A percentile compares a stretch with the other conserved stretches of the same genome.
Evolutionary conservation across 2,888 invertebrate species (phyloP).

Genomic region (Boloria euphrosyne): DNA sequence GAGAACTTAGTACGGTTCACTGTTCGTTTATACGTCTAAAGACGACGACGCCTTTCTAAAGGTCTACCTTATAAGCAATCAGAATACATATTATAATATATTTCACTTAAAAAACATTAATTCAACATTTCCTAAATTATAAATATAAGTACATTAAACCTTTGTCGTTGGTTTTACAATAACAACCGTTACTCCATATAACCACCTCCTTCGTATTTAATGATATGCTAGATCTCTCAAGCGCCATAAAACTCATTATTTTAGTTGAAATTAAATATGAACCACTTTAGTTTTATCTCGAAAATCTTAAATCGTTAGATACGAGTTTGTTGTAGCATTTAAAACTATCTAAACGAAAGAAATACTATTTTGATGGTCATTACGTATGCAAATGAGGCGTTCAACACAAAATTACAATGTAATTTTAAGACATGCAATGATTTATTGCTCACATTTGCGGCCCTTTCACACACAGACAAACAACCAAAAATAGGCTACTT

Average conservation of each 20-base stretch:
- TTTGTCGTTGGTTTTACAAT: too few species aligned
- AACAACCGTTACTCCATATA: neutral
- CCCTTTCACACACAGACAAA: slow-evolving; percentile 59
- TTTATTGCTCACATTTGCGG: slow-evolving; percentile 54
- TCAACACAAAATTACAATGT: slow-evolving; percentile 42
- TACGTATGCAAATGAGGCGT: slow-evolving; percentile 27
- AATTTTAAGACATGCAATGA: slow-evolving; percentile 50
- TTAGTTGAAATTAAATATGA: slow-evolving; percentile 12
- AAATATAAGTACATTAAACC: too few species aligned
- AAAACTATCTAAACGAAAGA: slow-evolving; percentile 22
- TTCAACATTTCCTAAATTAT: too few species aligned
- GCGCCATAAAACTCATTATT: slow-evolving; percentile 10
- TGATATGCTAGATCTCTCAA: neutral
- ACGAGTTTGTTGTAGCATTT: slow-evolving; percentile 7
- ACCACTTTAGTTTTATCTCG: slow-evolving; percentile 18
- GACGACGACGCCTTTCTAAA: too few species aligned
- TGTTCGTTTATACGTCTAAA: too few species aligned
- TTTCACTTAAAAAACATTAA: too few species aligned
- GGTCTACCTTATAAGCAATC: too few species aligned
- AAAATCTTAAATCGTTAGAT: slow-evolving; percentile 5
- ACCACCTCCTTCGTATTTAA: neutral
- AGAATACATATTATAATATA: too few species aligned
- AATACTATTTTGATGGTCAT: slow-evolving; percentile 24
- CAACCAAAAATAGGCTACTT: slow-evolving; percentile 66
- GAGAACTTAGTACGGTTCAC: too few species aligned